phyloP scores from a whole-genome alignment of 2,113 vertebrate genomes.

The Peromyscus californicus region DNA sequence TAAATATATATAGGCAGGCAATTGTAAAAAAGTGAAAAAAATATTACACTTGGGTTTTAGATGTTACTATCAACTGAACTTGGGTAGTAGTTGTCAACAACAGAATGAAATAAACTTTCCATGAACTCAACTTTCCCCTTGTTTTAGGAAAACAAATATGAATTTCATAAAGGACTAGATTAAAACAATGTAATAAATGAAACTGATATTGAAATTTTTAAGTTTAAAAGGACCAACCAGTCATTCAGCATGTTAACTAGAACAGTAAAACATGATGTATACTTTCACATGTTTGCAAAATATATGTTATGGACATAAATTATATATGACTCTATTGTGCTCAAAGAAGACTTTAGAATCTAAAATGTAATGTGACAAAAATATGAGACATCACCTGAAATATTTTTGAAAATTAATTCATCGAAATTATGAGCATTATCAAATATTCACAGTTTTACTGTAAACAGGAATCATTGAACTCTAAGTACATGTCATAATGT shows the following conservation, averaged over 20 bases:
- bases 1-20: slow-evolving; percentile 44
- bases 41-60: neutral
- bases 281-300: slow-evolving; percentile 74
- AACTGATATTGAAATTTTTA: neutral
- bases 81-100: slow-evolving; percentile 69
- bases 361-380: neutral
- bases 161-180: slow-evolving; percentile 59
- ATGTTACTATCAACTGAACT: slow-evolving; percentile 78
- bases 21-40: slow-evolving; percentile 44
- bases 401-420: slow-evolving; percentile 64
- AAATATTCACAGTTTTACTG: slow-evolving; percentile 51
- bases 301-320: neutral
- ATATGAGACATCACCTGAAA: slow-evolving; percentile 62
- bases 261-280: slow-evolving; percentile 60
- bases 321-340: slow-evolving; percentile 5
- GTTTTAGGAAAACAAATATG: slow-evolving; percentile 79
- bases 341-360: neutral
- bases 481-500: neutral
- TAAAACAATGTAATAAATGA: slow-evolving; percentile 63
- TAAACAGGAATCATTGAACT: slow-evolving; percentile 9
- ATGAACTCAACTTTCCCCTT: slow-evolving; percentile 66
- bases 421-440: slow-evolving; percentile 45
- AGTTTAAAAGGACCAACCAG: slow-evolving; percentile 40
- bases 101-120: slow-evolving; percentile 80
- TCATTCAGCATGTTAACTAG: slow-evolving; percentile 43